Percentiles rank a stretch among this genome's conserved stretches.
phyloP scores from a whole-genome alignment of 2,797 vertebrate genomes.

The Fundulus diaphanus region DNA sequence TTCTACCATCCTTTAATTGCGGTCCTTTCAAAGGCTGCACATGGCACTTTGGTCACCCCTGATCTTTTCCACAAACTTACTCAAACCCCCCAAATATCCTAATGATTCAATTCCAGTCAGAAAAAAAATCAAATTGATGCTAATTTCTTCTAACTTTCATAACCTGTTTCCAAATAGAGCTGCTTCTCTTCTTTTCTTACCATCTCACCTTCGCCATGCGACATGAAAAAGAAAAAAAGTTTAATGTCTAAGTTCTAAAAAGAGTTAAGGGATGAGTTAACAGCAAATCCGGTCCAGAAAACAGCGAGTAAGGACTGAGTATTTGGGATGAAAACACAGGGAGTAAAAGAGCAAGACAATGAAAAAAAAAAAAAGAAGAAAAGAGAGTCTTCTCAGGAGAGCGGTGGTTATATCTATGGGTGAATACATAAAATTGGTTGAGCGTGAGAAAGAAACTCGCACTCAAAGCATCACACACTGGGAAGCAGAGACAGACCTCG shows the following conservation, averaged over 20 bases:
- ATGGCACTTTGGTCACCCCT: neutral
- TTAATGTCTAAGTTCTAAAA: neutral
- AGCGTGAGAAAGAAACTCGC: constrained; percentile 71
- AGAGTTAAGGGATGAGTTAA: neutral
- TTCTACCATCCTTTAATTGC: neutral
- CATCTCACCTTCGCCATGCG: constrained; percentile 77
- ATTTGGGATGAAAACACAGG: constrained; percentile 21
- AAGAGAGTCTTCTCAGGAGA: constrained; percentile 54
- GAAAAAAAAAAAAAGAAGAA: constrained; percentile 29
- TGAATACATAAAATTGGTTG: constrained; percentile 72
- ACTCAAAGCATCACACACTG: constrained; percentile 58
- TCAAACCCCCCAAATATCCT: neutral
- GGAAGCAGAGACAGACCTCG: constrained; percentile 60
- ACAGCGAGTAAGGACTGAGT: neutral
- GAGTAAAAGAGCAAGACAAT: constrained; percentile 41
- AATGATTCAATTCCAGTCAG: constrained; percentile 1
- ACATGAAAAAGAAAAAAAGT: constrained; percentile 34
- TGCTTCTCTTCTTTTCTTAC: constrained; percentile 74
- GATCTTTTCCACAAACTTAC: neutral
- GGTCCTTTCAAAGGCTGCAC: neutral
- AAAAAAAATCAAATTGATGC: neutral
- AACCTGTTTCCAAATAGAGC: constrained; percentile 56
- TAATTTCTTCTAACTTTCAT: neutral
- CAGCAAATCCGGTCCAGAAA: constrained; percentile 9
- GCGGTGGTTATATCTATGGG: constrained; percentile 64